Base-by-base conservation (phyloP, 2,797 vertebrate species). In the Manis crassicaudata region DNA sequence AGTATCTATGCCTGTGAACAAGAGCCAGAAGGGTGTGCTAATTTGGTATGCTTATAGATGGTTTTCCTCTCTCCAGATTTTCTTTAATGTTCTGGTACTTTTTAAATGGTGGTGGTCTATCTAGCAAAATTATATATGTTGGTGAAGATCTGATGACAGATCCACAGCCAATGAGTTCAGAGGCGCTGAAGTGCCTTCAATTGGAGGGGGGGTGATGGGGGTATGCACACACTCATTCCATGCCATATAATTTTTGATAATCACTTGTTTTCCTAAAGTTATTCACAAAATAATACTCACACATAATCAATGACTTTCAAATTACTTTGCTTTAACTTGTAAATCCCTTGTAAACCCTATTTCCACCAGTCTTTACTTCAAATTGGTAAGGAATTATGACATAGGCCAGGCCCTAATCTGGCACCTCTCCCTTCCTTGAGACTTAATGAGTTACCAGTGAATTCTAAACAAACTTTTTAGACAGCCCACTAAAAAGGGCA, bases 381-480 rank as follows among this genome's bases (percentile, higher is more conserved):
- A 94, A 58, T 40, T 63, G 56, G 25, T 75, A 37, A 95, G 17
- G 32, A 93, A 84, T 82, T 84, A 40, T 20, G 8, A 50, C 37
- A 37, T 12, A 62, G 60, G 7, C 43, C 46, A 73, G 35, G 25
- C 35, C 67, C 82, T 87, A 54, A 56, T 65, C 32, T 65, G 46
- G 37, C 29, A 54, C 16, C 37, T 80, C 63, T 72, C 17, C 40
- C 5, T 80, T 95, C 56, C 52, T 65, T 75, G 90, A 97, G 37
- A 82, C 23, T 81, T 88, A 62, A 50, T 81, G 62, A 81, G 17
- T 83, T 80, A 80, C 79, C 54, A 68, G 12, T 60, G 20, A 67
- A 62, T 72, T 73, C 72, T 96, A 94, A 95, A 93, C 56, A 92
- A 95, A 90, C 40, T 60, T 86, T 91, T 60, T 46, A 81, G 50